Evolutionary conservation across 2,888 invertebrate genomes (phyloP), one percentile per base, ranked within the genome.

Genomic region (Cancer borealis): DNA sequence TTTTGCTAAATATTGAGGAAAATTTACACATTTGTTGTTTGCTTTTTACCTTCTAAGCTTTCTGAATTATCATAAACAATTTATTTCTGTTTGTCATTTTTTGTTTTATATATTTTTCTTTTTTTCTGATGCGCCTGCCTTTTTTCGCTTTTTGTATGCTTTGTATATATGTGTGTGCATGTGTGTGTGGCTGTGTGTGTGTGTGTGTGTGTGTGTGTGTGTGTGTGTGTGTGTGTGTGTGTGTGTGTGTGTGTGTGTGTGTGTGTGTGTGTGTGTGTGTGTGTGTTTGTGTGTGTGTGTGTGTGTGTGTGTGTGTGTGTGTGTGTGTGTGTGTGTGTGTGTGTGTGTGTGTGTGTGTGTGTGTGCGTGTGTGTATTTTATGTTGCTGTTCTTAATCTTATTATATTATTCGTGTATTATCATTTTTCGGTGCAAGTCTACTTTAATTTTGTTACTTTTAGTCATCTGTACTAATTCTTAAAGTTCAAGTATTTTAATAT

Each of bases 191-290:
- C n/a, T 66, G 66, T n/a, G n/a, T 66, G 21, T 66, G 66, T 66
- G 66, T 66, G 66, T 66, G 66, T 66, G 66, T 66, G 66, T 66
- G 66, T 88, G 88, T 88, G 88, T 88, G 88, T 88, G 88, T 88
- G 88, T 45, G 46, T 88, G 87, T 87, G 30, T 87, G 87, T 87
- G 87, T 87, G 30, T 87, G 30, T 87, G 87, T 87, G 30, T 87
- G 87, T 87, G 26, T 87, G 87, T 30, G 87, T 87, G 87, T 87
- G 30, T 30, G 87, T 87, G 87, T 87, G 87, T 87, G 87, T 30
- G 30, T 87, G 87, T 30, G 30, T 87, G 87, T 30, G 87, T 87
- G 30, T 30, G 30, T 87, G 87, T 26, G 8, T 45, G 26, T 87
- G 26, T 87, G 26, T 45, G 26, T 87, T 0, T 30, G 30, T 87